A percentile compares a stretch with the other conserved stretches of the same genome.
phyloP scores from a whole-genome alignment of 2,888 invertebrate genomes.

The Andrena bicolor region DNA sequence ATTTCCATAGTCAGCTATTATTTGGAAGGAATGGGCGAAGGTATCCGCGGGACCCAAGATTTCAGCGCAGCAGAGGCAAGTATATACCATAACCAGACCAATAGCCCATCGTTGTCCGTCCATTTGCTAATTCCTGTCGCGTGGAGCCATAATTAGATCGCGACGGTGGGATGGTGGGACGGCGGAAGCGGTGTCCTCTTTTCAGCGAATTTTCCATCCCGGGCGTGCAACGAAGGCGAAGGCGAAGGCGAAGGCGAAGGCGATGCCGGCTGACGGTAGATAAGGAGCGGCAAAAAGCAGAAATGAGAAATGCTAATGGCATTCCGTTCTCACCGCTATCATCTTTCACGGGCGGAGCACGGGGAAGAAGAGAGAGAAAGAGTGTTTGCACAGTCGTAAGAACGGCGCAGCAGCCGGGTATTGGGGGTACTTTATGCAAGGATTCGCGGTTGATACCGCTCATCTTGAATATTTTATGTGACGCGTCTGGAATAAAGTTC shows the following conservation, averaged over 20 bases:
- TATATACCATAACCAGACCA: neutral
- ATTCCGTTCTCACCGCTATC: constrained; percentile 75
- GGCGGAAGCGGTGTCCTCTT: constrained; percentile 23
- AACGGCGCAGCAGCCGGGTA: constrained; percentile 50
- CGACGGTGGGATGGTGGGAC: neutral
- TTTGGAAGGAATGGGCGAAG: neutral
- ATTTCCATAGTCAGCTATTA: neutral
- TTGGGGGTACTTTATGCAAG: constrained; percentile 69
- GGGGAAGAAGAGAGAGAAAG: constrained; percentile 4
- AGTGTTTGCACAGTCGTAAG: constrained; percentile 68
- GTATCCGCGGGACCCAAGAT: neutral
- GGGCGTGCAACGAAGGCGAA: constrained; percentile 58
- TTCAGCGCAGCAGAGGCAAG: neutral
- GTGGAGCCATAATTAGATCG: constrained; percentile 51
- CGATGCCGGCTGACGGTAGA: constrained; percentile 63
- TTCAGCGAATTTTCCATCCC: constrained; percentile 62
- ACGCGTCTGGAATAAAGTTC: constrained; percentile 60
- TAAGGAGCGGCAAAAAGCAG: constrained; percentile 72
- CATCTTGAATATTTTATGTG: constrained; percentile 72
- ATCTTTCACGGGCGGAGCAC: constrained; percentile 66
- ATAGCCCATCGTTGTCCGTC: neutral
- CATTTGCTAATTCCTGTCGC: constrained; percentile 38
- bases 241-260: too few species aligned
- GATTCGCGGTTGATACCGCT: constrained; percentile 65
- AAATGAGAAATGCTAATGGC: constrained; percentile 76